Evolutionary conservation across 2,888 invertebrate genomes (phyloP).

Genomic region (Aphodius sticticus): DNA sequence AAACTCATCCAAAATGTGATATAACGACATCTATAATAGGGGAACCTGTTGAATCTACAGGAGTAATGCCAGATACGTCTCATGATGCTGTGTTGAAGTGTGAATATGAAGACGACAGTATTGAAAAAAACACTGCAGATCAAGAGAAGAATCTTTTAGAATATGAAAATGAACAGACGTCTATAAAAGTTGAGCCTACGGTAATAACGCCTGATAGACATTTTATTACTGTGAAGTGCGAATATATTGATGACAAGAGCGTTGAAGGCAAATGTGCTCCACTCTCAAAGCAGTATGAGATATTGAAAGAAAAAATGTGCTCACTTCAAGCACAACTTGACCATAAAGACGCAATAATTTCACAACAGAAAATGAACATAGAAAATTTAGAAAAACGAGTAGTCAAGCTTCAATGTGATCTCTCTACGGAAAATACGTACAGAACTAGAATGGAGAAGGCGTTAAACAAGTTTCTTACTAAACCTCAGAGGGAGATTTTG

Average conservation of each 20-base stretch:
- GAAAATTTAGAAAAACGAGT: neutral
- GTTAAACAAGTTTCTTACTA: neutral
- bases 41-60: too few species aligned
- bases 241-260: neutral
- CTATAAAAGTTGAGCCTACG: too few species aligned
- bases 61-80: too few species aligned
- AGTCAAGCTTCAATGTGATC: neutral
- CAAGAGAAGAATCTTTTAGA: too few species aligned
- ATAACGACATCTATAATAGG: neutral
- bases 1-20: neutral
- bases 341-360: neutral
- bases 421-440: neutral
- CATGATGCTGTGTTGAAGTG: too few species aligned
- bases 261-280: neutral
- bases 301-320: neutral
- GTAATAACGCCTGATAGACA: neutral
- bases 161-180: too few species aligned
- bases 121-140: too few species aligned
- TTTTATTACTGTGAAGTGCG: neutral
- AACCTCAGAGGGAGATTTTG: neutral
- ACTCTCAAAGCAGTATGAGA: neutral
- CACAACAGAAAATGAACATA: neutral
- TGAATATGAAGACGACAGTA: too few species aligned
- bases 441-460: neutral
- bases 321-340: neutral